Base-by-base conservation (phyloP, 2,888 invertebrate species). In the Seladonia tumulorum region DNA sequence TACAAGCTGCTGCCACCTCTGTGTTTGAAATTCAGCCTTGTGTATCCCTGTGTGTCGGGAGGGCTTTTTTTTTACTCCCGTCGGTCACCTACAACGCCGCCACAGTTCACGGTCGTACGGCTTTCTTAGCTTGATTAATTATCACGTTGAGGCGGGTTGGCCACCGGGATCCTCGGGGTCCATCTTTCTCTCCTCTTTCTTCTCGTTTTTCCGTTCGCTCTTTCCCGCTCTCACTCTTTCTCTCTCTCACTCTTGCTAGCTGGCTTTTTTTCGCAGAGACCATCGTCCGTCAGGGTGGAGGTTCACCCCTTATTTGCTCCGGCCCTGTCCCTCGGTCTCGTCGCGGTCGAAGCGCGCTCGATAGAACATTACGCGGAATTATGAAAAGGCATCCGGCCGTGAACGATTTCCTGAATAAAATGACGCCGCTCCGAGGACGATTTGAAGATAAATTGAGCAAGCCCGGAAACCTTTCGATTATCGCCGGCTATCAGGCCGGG, bases 51-150 rank as follows among this genome's bases (percentile, higher is more conserved):
- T 70, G 42, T 25, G 49, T 25, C 42, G 35, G 22, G 10, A 29
- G 29, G 68, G 47, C 12, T 53, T 72, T 42, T 72, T 42, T 60
- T 63, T 72, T 45, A 49, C 49, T 45, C 71, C 35, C 29, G 29
- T 66, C 68, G 68, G 47, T 49, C 71, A 71, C 35, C 78, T 53
- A 80, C 79, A 25, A 63, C 85, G 78, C 66, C 79, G 74, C 82
- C 78, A 83, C 88, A 87, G 89, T 86, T 88, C 92, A 91, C 90
- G 91, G 89, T 86, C 85, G 85, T 79, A 87, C 88, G 89, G 86
- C 91, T 93, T 94, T 94, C 94, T 94, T 94, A 94, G 93, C 91
- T 91, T 93, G 92, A 94, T 94, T 94, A 94, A 94, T 94, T 93
- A 94, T 92, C 91, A 89, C 88, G 76, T 78, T 79, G 82, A 84